Base-by-base conservation (phyloP, 2,888 invertebrate genomes). In the Drosophila recens region DNA sequence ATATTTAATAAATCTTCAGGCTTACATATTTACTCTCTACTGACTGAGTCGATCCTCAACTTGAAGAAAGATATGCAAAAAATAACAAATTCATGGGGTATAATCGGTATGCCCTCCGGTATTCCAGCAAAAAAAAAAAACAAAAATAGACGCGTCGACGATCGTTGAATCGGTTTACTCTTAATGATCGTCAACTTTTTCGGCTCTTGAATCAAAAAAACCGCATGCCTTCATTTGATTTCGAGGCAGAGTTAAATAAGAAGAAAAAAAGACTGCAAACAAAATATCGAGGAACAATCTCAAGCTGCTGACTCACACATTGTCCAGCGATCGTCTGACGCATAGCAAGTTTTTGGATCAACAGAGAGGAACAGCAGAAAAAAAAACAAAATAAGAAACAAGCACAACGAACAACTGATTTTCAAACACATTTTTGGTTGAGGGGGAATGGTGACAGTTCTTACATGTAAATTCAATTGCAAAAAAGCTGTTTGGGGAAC, bases 301-400 rank as follows among this genome's bases (percentile, higher is more conserved):
- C 34, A n/a, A 53, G 15, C 33, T 43, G 75, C 65, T 78, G 78
- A 78, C 65, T 78, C 78, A 76, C 8, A 58, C 42, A 42, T 33
- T 49, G 64, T 59, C 64, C 70, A 57, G 59, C 9, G 23, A 52
- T 46, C 43, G 54, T 56, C 67, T 80, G 80, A 80, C 80, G 80
- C 80, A 80, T 59, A 71, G 46, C 81, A 67, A 78, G 67, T 68
- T 62, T 49, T 75, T 65, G 56, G 64, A 54, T 43, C 46, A 40
- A 36, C 56, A 23, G 43, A 49, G 56, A 52, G n/a, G 2, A 46
- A 11, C 49, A 17, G 13, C 17, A 42, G 17, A 27, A 33, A 15
- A 51, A 67, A 42, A 30, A 27, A 45, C 3, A 23, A 38, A 15
- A 45, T 4, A 23, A 48, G 38, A 38, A 38, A 33, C 57, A 59